These are phyloP conservation scores for Gyps fulvus DNA, from an alignment of 2,113 vertebrate species.

Conservation along the genomic window DNA sequence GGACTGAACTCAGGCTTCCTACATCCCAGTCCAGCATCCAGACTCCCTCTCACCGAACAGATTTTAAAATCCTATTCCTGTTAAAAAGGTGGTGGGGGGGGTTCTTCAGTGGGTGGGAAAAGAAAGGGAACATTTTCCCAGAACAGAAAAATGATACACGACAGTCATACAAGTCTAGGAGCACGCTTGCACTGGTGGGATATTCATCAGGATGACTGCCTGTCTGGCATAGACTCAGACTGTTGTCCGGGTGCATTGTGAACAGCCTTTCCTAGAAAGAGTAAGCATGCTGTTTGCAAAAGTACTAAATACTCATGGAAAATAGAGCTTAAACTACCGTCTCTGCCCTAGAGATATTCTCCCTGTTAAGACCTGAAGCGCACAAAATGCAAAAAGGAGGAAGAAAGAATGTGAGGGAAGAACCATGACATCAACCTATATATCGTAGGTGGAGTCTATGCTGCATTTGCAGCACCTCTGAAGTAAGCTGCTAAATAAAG, in stretches of 20 bases:
- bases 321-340: neutral
- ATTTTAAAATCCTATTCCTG: neutral
- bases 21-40: neutral
- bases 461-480: neutral
- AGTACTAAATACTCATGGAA: neutral
- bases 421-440: neutral
- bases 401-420: neutral
- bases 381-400: neutral
- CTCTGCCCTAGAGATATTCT: neutral
- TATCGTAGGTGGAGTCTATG: neutral
- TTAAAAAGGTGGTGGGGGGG: fast-evolving
- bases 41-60: neutral
- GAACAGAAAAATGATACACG: neutral
- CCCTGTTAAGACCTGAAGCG: neutral
- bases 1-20: neutral
- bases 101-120: neutral
- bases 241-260: fast-evolving
- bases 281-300: neutral
- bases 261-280: conserved; percentile 18
- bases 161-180: neutral
- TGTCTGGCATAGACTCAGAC: neutral
- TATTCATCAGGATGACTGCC: neutral
- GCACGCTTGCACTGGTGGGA: neutral
- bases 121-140: neutral
- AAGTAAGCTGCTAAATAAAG: neutral